Evolutionary conservation across 2,113 vertebrate species (phyloP), one percentile per base, ranked within the genome.

Genomic region (Chaetodon auriga): DNA sequence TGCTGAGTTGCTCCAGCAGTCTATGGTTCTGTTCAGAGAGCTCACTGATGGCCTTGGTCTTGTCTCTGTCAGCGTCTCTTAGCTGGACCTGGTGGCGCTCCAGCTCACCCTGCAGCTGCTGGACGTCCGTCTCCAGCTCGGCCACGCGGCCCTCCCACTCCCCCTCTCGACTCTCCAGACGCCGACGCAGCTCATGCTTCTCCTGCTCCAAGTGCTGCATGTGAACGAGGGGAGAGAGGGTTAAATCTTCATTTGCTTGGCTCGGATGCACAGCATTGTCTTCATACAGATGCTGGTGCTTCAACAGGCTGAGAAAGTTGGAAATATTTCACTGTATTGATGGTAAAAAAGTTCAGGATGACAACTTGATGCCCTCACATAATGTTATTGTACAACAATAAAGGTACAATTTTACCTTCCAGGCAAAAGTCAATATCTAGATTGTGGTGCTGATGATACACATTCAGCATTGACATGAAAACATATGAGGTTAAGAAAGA

Each of bases 1-100:
- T 96, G 91, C 93, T 98, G 91, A 99, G 98, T 92, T 99, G 97
- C 94, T 99, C 98, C 93, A 99, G 90, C 82, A 99, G 95, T 88
- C 97, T 96, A 81, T 99, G 97, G 96, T 99, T 99, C 95, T 99
- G 97, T 93, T 99, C 98, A 0, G 97, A 97, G 65, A 99, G 96
- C 89, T 99, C 97, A 64, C 96, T 96, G 87, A 99, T 96, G 0
- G 96, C 96, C 48, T 95, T 95, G 0, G 95, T 97, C 93, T 98
- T 99, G 86, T 98, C 97, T 0, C 97, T 93, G 87, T 99, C 97
- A 0, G 96, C 96, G 78, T 99, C 98, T 0, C 97, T 96, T 48
- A 99, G 94, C 89, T 99, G 97, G 62, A 96, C 94, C 76, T 99
- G 97, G 75, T 99, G 97, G 82, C 95, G 96, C 92, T 99, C 98